These are phyloP conservation scores for Astreopora myriophthalma DNA, from an alignment of 64 coral and sea anemone genomes.

Conservation along the genomic window DNA sequence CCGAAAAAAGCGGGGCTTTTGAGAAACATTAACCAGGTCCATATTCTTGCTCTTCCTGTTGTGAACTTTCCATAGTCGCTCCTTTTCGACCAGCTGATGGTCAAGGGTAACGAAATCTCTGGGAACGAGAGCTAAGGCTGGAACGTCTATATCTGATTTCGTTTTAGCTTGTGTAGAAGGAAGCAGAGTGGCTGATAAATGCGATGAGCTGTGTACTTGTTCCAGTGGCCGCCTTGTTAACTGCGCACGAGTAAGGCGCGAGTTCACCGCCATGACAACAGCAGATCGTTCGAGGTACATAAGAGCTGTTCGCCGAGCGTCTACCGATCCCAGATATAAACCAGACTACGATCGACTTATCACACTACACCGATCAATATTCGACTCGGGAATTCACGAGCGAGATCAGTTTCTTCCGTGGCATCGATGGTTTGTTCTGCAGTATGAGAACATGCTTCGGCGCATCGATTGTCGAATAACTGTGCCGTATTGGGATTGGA, in stretches of 20 bases:
- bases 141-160: not conserved
- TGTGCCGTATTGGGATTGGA: constrained; percentile 77
- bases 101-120: too few relatives aligned
- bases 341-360: constrained; percentile 53
- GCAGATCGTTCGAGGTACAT: constrained; percentile 53
- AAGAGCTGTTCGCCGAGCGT: constrained; percentile 28
- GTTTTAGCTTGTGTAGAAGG: constrained; percentile 8
- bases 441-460: constrained; percentile 81
- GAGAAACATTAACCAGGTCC: too few relatives aligned
- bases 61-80: too few relatives aligned
- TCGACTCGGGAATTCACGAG: constrained; percentile 22
- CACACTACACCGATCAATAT: constrained; percentile 46
- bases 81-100: too few relatives aligned
- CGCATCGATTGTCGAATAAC: constrained; percentile 69
- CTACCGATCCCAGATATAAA: constrained; percentile 60
- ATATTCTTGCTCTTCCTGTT: too few relatives aligned
- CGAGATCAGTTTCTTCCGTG: constrained; percentile 57
- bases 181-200: constrained; percentile 14
- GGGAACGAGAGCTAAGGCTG: too few relatives aligned
- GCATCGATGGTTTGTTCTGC: constrained; percentile 81
- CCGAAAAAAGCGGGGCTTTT: too few relatives aligned
- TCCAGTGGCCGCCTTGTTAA: not conserved
- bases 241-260: constrained; percentile 63
- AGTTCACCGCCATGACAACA: constrained; percentile 68
- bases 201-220: constrained; percentile 58